Percentiles rank a stretch among this genome's conserved stretches.
phyloP scores from a whole-genome alignment of 2,888 invertebrate genomes.

The Phorcus lineatus region DNA sequence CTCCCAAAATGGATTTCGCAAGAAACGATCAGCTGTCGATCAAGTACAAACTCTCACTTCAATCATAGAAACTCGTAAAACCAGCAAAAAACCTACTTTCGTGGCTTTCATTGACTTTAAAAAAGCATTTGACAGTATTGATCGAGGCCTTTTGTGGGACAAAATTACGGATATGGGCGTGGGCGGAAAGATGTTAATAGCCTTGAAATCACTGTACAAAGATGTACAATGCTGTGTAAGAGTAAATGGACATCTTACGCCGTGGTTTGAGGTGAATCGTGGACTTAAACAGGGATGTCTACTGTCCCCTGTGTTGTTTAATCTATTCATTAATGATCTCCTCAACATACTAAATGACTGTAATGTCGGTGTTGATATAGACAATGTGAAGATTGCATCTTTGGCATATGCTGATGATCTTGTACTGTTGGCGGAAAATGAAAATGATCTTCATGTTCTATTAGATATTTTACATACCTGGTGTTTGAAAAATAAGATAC shows the following conservation, averaged over 20 bases:
- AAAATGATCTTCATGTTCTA: neutral
- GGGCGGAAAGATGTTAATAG: neutral
- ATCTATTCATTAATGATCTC: slow-evolving; percentile 4
- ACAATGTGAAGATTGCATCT: neutral
- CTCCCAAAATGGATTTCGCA: neutral
- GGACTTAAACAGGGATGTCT: slow-evolving; percentile 9
- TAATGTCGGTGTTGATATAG: neutral
- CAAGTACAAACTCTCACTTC: neutral
- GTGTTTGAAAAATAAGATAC: neutral
- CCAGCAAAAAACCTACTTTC: neutral
- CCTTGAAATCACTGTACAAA: neutral
- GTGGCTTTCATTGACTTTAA: neutral
- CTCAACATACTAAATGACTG: neutral
- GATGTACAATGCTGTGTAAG: neutral
- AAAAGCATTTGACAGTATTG: neutral
- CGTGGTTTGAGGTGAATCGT: slow-evolving; percentile 1
- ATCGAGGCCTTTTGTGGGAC: neutral
- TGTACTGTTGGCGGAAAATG: neutral
- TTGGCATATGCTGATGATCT: slow-evolving; percentile 1
- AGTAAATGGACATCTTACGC: neutral
- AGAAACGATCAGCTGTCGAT: neutral
- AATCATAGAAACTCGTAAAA: neutral
- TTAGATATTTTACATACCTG: neutral
- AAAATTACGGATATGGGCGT: neutral
- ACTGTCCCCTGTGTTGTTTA: slow-evolving; percentile 6